Evolutionary conservation across 2,113 vertebrate genomes (phyloP).

Genomic region (Cheirogaleus medius): DNA sequence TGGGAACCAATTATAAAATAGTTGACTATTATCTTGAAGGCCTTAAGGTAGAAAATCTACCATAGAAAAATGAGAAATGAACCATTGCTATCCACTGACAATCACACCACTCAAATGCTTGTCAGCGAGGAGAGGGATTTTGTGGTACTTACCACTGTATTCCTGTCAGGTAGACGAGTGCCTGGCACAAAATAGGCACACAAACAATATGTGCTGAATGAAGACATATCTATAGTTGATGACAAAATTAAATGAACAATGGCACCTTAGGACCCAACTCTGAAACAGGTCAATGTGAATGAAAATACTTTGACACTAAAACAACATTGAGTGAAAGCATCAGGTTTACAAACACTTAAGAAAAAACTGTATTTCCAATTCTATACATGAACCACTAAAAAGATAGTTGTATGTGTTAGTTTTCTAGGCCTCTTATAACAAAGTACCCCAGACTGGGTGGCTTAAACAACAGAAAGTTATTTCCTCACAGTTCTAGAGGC

Average conservation of each 20-base stretch:
- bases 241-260: not conserved
- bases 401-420: not conserved
- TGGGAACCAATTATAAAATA: slow-evolving; percentile 36
- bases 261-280: not conserved
- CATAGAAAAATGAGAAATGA: slow-evolving; percentile 16
- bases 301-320: not conserved
- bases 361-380: not conserved
- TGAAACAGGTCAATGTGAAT: not conserved
- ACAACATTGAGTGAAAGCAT: not conserved
- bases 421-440: not conserved
- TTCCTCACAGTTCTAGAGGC: not conserved
- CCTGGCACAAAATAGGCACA: not conserved
- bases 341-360: not conserved
- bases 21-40: slow-evolving; percentile 37
- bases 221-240: not conserved
- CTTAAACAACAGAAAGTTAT: not conserved
- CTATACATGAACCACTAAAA: not conserved
- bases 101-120: not conserved
- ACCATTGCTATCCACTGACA: not conserved
- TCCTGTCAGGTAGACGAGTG: not conserved
- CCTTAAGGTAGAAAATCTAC: slow-evolving; percentile 43
- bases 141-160: not conserved
- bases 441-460: not conserved
- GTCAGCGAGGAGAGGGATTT: not conserved
- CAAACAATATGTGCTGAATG: not conserved